Evolutionary conservation across 2,888 invertebrate species (phyloP).

Genomic region (Taenaris catops): DNA sequence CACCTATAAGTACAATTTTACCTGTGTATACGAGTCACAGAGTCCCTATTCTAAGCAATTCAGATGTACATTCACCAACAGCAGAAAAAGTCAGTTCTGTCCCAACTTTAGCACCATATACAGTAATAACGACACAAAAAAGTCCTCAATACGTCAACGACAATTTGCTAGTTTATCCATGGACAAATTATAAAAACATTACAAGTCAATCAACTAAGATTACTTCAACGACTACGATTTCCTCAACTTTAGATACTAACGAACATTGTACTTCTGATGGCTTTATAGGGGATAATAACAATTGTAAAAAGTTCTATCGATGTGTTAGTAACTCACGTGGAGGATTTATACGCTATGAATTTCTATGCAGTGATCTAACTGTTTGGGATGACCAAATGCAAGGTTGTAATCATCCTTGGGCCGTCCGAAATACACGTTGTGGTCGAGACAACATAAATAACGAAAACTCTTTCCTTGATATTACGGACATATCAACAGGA

Average conservation of each 20-base stretch:
- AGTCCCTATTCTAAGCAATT: background rate
- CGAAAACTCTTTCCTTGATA: background rate
- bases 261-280: slow-evolving; percentile 82
- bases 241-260: slow-evolving; percentile 19
- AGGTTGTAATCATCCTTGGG: slow-evolving; percentile 86
- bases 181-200: slow-evolving; percentile 14
- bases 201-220: slow-evolving; percentile 11
- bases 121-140: slow-evolving; percentile 17
- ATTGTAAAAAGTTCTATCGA: slow-evolving; percentile 89
- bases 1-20: slow-evolving; percentile 43
- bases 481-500: background rate
- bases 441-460: slow-evolving; percentile 34
- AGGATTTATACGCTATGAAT: slow-evolving; percentile 84
- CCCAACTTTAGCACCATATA: slow-evolving; percentile 14
- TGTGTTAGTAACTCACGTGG: slow-evolving; percentile 84
- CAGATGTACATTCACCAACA: background rate
- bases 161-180: slow-evolving; percentile 23
- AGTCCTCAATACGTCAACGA: slow-evolving; percentile 7
- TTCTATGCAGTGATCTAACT: slow-evolving; percentile 86
- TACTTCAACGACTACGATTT: slow-evolving; percentile 8
- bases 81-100: slow-evolving; percentile 1
- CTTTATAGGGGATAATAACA: slow-evolving; percentile 84
- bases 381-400: slow-evolving; percentile 87
- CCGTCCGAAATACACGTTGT: slow-evolving; percentile 68
- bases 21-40: slow-evolving; percentile 28